phyloP scores from a whole-genome alignment of 2,113 vertebrate species.

The Maccullochella peelii region DNA sequence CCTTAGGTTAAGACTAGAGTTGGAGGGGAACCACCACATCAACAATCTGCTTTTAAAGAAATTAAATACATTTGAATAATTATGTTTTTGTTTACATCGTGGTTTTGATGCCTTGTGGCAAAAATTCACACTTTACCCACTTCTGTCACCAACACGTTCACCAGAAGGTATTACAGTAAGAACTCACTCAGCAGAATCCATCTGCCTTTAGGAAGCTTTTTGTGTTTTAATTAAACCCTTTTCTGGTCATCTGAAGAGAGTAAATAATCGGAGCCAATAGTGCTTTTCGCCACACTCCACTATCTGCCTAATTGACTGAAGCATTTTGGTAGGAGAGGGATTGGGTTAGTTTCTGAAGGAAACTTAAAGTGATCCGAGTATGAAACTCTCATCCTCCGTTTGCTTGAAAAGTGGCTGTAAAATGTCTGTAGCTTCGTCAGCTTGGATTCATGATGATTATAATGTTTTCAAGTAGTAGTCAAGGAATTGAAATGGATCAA shows the following conservation, averaged over 20 bases:
- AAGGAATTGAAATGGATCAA: not conserved
- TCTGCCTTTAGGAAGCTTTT: slow-evolving; percentile 51
- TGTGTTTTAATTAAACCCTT: slow-evolving; percentile 71
- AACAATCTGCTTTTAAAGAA: not conserved
- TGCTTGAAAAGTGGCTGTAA: slow-evolving; percentile 7
- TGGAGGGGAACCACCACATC: no score
- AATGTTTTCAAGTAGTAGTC: not conserved
- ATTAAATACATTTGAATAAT: not conserved
- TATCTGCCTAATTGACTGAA: slow-evolving; percentile 48
- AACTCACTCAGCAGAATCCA: slow-evolving; percentile 43
- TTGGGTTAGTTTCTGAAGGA: slow-evolving; percentile 11
- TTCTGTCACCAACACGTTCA: not conserved
- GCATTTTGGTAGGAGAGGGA: slow-evolving; percentile 4
- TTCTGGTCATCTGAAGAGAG: slow-evolving; percentile 58
- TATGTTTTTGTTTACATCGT: not conserved
- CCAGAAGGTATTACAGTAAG: slow-evolving; percentile 27
- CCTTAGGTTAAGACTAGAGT: not conserved
- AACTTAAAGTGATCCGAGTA: slow-evolving; percentile 1
- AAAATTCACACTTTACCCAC: not conserved
- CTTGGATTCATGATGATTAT: not conserved
- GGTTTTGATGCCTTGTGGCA: not conserved
- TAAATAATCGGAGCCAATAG: slow-evolving; percentile 52
- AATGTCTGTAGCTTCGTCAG: not conserved
- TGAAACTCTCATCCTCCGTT: not conserved
- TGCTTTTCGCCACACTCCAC: slow-evolving; percentile 30